Base-by-base conservation (phyloP, 2,888 invertebrate genomes). In the Ichneumoninae sp. region DNA sequence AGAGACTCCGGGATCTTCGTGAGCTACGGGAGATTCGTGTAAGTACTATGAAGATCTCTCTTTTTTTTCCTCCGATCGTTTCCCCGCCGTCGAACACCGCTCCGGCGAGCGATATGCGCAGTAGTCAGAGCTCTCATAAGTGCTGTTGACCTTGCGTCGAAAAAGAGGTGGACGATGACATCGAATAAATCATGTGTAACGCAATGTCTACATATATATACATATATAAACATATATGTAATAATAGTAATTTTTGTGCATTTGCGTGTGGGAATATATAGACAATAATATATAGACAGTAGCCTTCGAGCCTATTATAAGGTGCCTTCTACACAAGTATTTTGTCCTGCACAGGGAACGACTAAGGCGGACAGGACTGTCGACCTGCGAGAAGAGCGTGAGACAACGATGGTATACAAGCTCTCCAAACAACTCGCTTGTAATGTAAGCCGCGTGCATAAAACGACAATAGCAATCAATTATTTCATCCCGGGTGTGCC, bases 131-230 rank as follows among this genome's bases (percentile, higher is more conserved):
- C 13, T 30, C 26, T 63, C 81, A 83, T 85, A 86, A 87, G 89
- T 91, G 90, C 89, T 91, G 90, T 91, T 91, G 90, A 92, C 92
- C 92, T 92, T 92, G 92, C 88, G 85, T 89, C 86, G 87, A 88
- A 16, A 78, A 52, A 78, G 65, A 33, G 40, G 66, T 73, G 80
- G 73, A 68, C 80, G 76, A 68, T 83, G 63, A 5, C 16, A 19
- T 50, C 70, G 71, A 77, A 77, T 81, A 69, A 83, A 81, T 81
- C 52, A 73, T 81, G 70, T 50, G 33, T 73, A 81, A 81, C 77
- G 68, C 44, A 22, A 47, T 74, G 33, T 50, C 69, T 22, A 63
- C 40, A 36, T 63, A 40, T 16, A 36, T 36, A 7, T 36, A 1
- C 16, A 36, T 22, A 30, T 26, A 22, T 22, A 69, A 10, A 47